Percentiles rank a stretch among this genome's conserved stretches.
Evolutionary conservation across 2,113 vertebrate genomes (phyloP).

Genomic region (Donacobius atricapilla): DNA sequence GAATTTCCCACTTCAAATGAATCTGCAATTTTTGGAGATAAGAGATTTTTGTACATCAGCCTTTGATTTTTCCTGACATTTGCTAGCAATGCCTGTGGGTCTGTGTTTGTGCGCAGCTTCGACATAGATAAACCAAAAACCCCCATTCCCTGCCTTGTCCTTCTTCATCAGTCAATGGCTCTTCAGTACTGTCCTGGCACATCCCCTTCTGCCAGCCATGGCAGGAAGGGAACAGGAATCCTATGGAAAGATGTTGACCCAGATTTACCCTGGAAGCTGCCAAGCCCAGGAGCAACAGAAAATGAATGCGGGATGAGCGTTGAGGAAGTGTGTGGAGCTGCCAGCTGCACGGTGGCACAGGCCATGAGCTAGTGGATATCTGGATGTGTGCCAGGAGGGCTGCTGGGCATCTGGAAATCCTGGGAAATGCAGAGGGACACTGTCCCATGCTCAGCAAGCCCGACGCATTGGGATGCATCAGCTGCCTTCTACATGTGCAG

Average conservation of each 20-base stretch:
- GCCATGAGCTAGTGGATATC: neutral
- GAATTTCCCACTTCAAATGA: neutral
- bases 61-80: neutral
- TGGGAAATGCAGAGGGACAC: neutral
- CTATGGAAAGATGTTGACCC: conserved; percentile 20
- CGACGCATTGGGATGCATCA: fast-evolving
- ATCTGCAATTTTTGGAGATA: neutral
- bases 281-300: neutral
- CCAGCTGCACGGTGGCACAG: neutral
- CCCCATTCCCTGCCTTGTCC: neutral
- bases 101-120: neutral
- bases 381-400: neutral
- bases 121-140: neutral
- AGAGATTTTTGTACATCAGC: neutral
- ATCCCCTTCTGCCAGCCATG: neutral
- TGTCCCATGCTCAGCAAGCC: fast-evolving
- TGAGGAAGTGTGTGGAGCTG: neutral
- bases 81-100: neutral
- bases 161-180: neutral
- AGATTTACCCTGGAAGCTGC: neutral
- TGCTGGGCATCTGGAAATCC: neutral
- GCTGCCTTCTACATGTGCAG: neutral
- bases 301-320: fast-evolving
- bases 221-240: conserved; percentile 6
- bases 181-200: neutral